phyloP scores from a whole-genome alignment of 2,113 vertebrate species.

The Varanus salvator region DNA sequence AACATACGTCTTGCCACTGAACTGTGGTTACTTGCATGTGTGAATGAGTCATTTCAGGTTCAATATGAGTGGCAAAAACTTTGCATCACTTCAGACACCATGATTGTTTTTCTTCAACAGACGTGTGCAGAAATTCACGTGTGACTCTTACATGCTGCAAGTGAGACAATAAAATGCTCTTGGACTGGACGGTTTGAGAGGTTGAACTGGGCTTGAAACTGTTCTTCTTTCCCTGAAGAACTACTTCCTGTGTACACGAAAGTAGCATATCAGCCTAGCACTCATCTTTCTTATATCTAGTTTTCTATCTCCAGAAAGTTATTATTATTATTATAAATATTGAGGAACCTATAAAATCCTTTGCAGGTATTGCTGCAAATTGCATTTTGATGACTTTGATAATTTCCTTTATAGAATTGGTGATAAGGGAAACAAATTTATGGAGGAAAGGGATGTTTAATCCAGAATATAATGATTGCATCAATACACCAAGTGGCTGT shows the following conservation, averaged over 20 bases:
- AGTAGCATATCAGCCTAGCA: not conserved
- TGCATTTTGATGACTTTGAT: conserved; percentile 17
- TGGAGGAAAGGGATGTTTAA: conserved; percentile 20
- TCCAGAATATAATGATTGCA: conserved; percentile 31
- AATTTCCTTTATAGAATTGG: conserved; percentile 30
- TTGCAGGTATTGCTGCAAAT: not conserved
- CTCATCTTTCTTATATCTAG: not conserved
- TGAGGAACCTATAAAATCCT: not conserved
- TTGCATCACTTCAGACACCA: not conserved
- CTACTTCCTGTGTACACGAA: no score
- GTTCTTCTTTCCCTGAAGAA: not conserved
- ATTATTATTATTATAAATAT: not conserved
- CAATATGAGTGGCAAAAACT: not conserved
- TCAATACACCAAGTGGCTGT: conserved; percentile 20
- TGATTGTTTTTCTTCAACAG: not conserved
- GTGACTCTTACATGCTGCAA: not conserved
- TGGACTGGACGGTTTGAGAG: not conserved
- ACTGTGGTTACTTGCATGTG: not conserved
- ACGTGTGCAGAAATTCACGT: not conserved
- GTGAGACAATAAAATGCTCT: not conserved
- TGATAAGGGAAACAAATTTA: conserved; percentile 33
- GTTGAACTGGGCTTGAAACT: not conserved
- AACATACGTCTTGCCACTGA: not conserved
- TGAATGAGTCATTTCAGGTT: not conserved
- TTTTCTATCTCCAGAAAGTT: not conserved